Base-by-base conservation (phyloP, 2,888 invertebrate species). In the Argyra leucocephala region DNA sequence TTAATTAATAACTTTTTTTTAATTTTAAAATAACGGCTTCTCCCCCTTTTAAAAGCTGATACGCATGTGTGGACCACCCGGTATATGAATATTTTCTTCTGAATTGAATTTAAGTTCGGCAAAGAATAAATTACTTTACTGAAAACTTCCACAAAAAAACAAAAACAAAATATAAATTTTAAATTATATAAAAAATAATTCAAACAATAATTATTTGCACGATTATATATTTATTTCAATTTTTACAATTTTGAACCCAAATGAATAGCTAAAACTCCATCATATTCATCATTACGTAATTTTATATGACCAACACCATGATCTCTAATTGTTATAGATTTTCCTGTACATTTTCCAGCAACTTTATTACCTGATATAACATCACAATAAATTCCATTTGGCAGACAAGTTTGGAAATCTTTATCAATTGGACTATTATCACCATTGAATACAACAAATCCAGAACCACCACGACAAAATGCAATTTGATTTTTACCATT, bases 311-410 rank as follows among this genome's bases (percentile, higher is more conserved):
- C 78, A 23, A 69, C 69, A 9, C 78, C 77, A 69, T 76, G 72
- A 1, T 71, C 70, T 62, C 71, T 74, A 3, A 78, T 77, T 3
- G 23, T 22, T 4, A 78, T 67, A 21, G 67, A 63, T 68, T 75
- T 76, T 26, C 78, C 78, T 3, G 75, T 73, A 69, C 78, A 78
- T 22, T 36, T 24, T n/a, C 72, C 72, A 21, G 72, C 74, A 57
- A 72, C 75, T 72, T 83, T 82, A 12, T 78, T 73, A 1, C 93
- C 93, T 22, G 89, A 88, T 69, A 93, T 91, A 21, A 95, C 82
- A 77, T 95, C 94, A 75, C 95, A 95, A 78, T 95, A 95, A 1
- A 74, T 82, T 36, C 95, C 94, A 63, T 86, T 81, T 6, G 90
- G 87, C 18, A 94, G 82, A 65, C 88, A 88, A 0, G 88, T 89